Base-by-base conservation (phyloP, 2,113 vertebrate species). In the Crypturellus undulatus region DNA sequence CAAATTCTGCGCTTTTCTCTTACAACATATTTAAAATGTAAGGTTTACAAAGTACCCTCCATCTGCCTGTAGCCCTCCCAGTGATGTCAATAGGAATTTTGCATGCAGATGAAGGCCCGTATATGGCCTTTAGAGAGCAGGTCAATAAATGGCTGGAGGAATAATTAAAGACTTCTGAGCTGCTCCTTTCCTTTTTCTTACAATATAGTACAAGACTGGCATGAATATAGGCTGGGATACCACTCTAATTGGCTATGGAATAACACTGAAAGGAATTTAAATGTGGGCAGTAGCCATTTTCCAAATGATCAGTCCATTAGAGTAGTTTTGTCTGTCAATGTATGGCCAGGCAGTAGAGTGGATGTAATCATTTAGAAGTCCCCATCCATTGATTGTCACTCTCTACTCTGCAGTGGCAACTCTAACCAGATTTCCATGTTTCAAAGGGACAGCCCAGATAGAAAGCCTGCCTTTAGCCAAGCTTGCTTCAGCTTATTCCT, bases 111-210 rank as follows among this genome's bases (percentile, higher is more conserved):
- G 92, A 97, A 92, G 93, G 92, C 87, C 87, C 12, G 69, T 95
- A 95, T 95, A 95, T 97, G 93, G 96, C 94, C 96, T 97, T 97
- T 97, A 95, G 96, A 97, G 94, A 96, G 77, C 87, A 93, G 94
- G 94, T 96, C 97, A 97, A 94, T 97, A 97, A 97, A 96, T 97
- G 96, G 96, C 96, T 97, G 93, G 96, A 96, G 95, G 92, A 97
- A 97, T 97, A 96, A 97, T 97, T 96, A 97, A 97, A 97, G 93
- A 96, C 94, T 96, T 96, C 93, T 96, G 96, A 97, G 96, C 94
- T 94, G 90, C 59, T 83, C 82, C 94, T 95, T 97, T 96, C 94
- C 89, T 95, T 95, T 96, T 96, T 94, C 96, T 97, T 95, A 96
- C 86, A 94, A 93, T 94, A 89, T 94, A 93, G 94, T 95, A 97